Conservation (phyloP, 37 sponge, comb jelly and placozoan species). For the Beroe ovata region DNA sequence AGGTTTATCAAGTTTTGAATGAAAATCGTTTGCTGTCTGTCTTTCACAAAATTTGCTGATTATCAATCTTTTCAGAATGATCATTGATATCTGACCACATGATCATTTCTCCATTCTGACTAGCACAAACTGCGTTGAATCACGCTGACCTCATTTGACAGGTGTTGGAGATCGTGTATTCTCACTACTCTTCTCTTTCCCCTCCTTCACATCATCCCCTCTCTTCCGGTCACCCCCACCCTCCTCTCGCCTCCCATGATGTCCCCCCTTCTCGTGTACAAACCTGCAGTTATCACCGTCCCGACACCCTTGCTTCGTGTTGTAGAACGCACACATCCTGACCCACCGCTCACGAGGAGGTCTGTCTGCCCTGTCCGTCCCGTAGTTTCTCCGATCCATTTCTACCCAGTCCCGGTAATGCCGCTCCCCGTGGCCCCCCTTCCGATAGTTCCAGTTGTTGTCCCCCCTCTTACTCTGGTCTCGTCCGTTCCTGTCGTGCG, state of each 20-base stretch:
- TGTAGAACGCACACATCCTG: constrained; percentile 29
- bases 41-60: too few relatives aligned
- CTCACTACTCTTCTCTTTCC: not conserved
- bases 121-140: too few relatives aligned
- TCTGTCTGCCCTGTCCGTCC: not conserved
- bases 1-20: too few relatives aligned
- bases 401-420: constrained; percentile 53
- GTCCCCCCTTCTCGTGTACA: constrained; percentile 14
- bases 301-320: constrained; percentile 39
- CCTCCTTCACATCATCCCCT: not conserved
- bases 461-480: not conserved
- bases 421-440: constrained; percentile 20
- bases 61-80: too few relatives aligned
- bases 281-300: constrained; percentile 51
- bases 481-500: constrained; percentile 5
- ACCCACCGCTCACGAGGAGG: not conserved
- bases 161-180: not conserved
- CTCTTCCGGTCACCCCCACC: not conserved
- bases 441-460: constrained; percentile 43
- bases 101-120: too few relatives aligned
- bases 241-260: not conserved
- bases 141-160: not conserved
- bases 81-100: not conserved
- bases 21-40: too few relatives aligned
- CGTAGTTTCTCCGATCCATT: not conserved